Evolutionary conservation across 2,113 vertebrate genomes (phyloP).

Genomic region (Elephantulus edwardii): DNA sequence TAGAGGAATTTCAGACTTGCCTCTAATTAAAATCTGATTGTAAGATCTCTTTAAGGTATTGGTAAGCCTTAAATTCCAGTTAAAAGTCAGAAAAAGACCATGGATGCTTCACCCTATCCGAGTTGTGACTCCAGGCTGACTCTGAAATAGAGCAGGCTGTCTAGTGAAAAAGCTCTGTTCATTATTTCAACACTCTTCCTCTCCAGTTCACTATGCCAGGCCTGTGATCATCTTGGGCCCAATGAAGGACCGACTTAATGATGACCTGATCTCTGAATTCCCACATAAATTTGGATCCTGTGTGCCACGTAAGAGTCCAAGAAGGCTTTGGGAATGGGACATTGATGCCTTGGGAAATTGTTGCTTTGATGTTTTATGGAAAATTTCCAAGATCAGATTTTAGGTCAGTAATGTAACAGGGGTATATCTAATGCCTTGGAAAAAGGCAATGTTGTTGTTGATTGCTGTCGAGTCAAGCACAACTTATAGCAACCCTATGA

Average conservation of each 20-base stretch:
- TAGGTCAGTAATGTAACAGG: not conserved
- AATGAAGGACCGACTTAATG: constrained; percentile 97
- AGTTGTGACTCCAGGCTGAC: not conserved
- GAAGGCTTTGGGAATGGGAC: not conserved
- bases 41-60: constrained; percentile 7
- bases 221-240: constrained; percentile 98
- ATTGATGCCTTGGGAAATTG: not conserved
- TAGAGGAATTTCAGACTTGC: constrained; percentile 13
- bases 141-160: not conserved
- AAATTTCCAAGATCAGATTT: not conserved
- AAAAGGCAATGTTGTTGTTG: too few relatives aligned
- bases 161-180: not conserved
- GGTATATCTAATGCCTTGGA: not conserved
- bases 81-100: not conserved
- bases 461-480: too few relatives aligned
- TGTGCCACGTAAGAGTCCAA: constrained; percentile 94
- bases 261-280: constrained; percentile 99
- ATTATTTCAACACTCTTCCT: constrained; percentile 7
- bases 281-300: constrained; percentile 99
- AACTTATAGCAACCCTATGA: too few relatives aligned
- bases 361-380: not conserved
- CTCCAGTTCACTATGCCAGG: constrained; percentile 95
- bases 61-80: not conserved
- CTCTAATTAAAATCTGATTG: constrained; percentile 4
- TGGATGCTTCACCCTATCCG: not conserved